A percentile compares a stretch with the other conserved stretches of the same genome.
phyloP scores from a whole-genome alignment of 2,797 vertebrate genomes.

The Sebastiscus tertius region DNA sequence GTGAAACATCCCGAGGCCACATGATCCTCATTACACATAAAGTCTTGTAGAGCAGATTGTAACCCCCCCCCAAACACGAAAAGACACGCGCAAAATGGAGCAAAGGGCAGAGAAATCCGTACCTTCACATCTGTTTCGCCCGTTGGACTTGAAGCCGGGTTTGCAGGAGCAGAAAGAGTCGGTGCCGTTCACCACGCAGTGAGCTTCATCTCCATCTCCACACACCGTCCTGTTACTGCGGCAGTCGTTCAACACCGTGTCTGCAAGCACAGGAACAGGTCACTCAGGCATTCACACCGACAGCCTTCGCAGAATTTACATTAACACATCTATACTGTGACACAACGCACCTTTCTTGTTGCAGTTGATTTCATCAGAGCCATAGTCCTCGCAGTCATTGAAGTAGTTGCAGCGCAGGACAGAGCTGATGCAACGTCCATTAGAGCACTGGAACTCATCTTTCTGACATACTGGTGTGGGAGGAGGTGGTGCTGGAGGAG shows the following conservation, averaged over 20 bases:
- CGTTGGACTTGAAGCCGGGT: constrained; percentile 88
- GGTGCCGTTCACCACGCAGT: constrained; percentile 85
- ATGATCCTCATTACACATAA: neutral
- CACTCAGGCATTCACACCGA: neutral
- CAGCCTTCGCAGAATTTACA: neutral
- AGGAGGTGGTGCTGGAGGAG: constrained; percentile 67
- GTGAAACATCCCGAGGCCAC: constrained; percentile 28
- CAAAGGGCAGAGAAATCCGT: neutral
- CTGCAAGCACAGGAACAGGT: constrained; percentile 58
- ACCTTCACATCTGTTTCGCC: constrained; percentile 91
- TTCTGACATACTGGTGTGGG: constrained; percentile 83
- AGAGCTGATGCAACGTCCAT: constrained; percentile 88
- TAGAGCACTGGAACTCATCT: constrained; percentile 89
- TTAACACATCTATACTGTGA: neutral
- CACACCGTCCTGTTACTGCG: constrained; percentile 87
- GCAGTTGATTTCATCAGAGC: constrained; percentile 88
- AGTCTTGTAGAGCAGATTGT: neutral
- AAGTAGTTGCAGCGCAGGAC: constrained; percentile 92
- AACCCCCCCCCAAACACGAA: neutral
- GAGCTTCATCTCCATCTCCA: constrained; percentile 90
- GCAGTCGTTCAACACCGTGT: constrained; percentile 88
- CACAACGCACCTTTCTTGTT: constrained; percentile 84
- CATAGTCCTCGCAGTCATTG: constrained; percentile 94
- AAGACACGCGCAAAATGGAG: neutral
- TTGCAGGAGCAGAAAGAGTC: constrained; percentile 92